Percentiles rank a stretch among this genome's conserved stretches.
Conservation (phyloP, 2,113 vertebrate species). For the Puma concolor region DNA sequence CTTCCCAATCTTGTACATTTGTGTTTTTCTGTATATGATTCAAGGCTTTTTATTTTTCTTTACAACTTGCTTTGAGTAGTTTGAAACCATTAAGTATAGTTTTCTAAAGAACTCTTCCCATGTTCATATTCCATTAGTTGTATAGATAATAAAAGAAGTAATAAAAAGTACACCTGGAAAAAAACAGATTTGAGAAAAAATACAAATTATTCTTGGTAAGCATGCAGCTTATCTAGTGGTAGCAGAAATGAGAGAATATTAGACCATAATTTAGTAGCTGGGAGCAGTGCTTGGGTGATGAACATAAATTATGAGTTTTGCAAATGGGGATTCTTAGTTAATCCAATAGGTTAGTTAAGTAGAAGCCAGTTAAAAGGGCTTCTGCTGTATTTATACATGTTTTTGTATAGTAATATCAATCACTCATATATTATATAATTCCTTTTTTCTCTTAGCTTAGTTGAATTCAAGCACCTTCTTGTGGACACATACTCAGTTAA, state of each 20-base stretch:
- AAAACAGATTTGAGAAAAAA: background rate
- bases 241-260: background rate
- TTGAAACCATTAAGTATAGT: constrained; percentile 25
- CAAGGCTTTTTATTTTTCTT: background rate
- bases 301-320: background rate
- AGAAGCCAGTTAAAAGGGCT: background rate
- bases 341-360: background rate
- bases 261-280: background rate
- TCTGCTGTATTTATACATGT: background rate
- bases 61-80: constrained; percentile 42
- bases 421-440: background rate
- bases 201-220: background rate
- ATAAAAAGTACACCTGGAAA: background rate
- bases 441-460: background rate
- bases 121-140: background rate
- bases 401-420: background rate
- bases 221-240: background rate
- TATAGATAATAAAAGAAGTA: constrained; percentile 60
- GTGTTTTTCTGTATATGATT: background rate
- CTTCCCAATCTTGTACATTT: background rate
- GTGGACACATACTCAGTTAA: background rate
- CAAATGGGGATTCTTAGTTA: background rate
- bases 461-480: background rate
- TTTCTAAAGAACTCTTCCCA: constrained; percentile 32
- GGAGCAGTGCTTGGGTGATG: background rate